Base-by-base conservation (phyloP, 2,113 vertebrate species). In the Macquaria australasica region DNA sequence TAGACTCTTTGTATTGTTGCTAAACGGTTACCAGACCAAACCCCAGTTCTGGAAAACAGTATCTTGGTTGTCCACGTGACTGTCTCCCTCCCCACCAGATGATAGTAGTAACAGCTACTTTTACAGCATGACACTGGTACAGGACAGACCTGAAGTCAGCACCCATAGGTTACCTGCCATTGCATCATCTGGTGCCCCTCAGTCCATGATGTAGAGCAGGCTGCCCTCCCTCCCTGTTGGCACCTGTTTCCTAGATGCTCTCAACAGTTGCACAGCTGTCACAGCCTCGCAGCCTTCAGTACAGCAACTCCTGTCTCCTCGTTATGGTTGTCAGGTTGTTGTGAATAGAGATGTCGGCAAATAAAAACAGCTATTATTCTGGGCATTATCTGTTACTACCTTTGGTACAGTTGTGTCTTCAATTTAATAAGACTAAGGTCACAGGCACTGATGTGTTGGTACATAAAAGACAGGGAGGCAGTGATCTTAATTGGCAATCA, bases 141-240 rank as follows among this genome's bases (percentile, higher is more conserved):
- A 62, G 88, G 68, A 75, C 73, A 75, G 43, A 73, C 53, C 43
- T 55, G 18, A 58, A 41, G 66, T 39, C 77, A 41, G 51, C 66
- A 73, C 69, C 77, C 85, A 68, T 41, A 84, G 85, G 70, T 93
- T 87, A 84, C 92, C 90, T 25, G 64, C 85, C 80, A 21, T 93
- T 91, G 89, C 90, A 82, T 92, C 85, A 90, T 67, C 68, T 71
- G 68, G 28, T 89, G 77, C 50, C 56, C 66, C 69, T 18, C 48
- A 81, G 48, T 53, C 77, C 66, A 25, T 39, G 43, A 16, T 51
- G 53, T 51, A 25, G 25, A 48, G 68, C 56, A 53, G 53, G 10
- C 50, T 51, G 53, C 28, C 48, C 34, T 67, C 67, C 14, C 66
- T 37, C 31, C 28, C 21, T 8, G 37, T 41, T 12, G 34, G 58